A percentile compares a stretch with the other conserved stretches of the same genome.
Evolutionary conservation across 2,888 invertebrate genomes (phyloP).

Genomic region (Suillia variegata): DNA sequence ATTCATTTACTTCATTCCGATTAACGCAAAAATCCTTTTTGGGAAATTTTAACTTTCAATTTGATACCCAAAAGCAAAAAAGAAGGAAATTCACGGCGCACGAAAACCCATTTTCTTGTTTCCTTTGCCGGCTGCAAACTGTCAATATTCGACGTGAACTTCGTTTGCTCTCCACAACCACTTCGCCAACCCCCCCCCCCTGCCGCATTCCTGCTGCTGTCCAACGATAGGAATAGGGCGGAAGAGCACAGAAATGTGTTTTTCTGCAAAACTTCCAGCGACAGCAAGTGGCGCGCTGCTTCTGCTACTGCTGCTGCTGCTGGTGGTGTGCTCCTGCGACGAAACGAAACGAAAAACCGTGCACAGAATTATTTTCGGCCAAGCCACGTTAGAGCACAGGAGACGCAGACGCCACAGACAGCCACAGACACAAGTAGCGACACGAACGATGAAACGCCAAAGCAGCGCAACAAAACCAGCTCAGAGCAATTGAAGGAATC

Average conservation of each 20-base stretch:
- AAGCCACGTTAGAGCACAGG: conserved; percentile 37
- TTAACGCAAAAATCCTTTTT: no score
- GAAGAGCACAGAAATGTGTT: background rate
- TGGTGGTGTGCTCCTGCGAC: background rate
- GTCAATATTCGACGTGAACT: conserved; percentile 19
- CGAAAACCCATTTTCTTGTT: background rate
- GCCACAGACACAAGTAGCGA: conserved; percentile 10
- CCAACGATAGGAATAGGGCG: background rate
- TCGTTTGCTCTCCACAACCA: no score
- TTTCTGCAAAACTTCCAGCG: conserved; percentile 18
- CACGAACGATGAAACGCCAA: conserved; percentile 15
- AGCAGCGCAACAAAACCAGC: conserved; percentile 1
- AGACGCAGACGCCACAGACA: no score
- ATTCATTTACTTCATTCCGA: no score
- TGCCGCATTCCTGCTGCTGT: no score
- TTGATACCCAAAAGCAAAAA: no score
- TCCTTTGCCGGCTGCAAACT: conserved; percentile 19
- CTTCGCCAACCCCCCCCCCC: background rate
- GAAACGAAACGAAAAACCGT: conserved; percentile 23
- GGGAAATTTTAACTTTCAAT: no score
- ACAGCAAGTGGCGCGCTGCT: background rate
- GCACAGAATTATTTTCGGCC: conserved; percentile 31
- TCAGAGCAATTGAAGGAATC: background rate
- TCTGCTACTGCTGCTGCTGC: conserved; percentile 1
- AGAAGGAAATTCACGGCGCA: no score